Evolutionary conservation across 1,140 invertebrate genomes (phyloP), one percentile per base, ranked within the genome.

Genomic region (Pseudomyrmex pallidus): DNA sequence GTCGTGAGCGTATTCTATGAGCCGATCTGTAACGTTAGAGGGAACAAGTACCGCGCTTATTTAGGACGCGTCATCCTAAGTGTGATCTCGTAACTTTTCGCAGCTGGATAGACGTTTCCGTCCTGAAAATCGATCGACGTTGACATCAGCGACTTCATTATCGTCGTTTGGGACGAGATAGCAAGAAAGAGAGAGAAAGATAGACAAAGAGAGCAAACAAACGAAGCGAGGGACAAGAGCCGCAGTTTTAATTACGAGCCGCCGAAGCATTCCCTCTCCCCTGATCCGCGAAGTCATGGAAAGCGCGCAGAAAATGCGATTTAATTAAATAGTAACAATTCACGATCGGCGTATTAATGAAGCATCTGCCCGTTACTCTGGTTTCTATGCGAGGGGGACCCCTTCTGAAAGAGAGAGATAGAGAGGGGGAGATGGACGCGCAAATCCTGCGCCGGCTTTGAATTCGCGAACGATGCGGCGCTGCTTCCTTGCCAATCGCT

Each of bases 291-390:
- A 57, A 76, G 61, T 63, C 61, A 66, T 82, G 57, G 67, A 64
- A 73, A 63, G 72, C 87, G 74, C 87, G 83, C 85, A 84, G 86
- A 89, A 91, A 92, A 92, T 92, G 91, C 90, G 89, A 90, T 80
- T 93, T 92, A 92, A 93, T 92, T 92, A 92, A 92, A 93, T 88
- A 87, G 83, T 87, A 90, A 90, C 90, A 91, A 91, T 92, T 90
- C 86, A 17, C 83, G 82, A 84, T 89, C 86, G 70, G 80, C 74
- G 76, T 90, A 89, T 91, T 87, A 91, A 90, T 88, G 89, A 85
- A 87, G 76, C 85, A 78, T 84, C 74, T 66, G 44, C 85, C 63
- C 52, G 68, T 54, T 56, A 54, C 22, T 12, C 35, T 20, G 35
- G 56, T 44, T 22, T 17, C 74, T 35, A 2, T 35, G 62, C 25